Evolutionary conservation across 2,888 invertebrate species (phyloP).

Genomic region (Ophioninae sp.): DNA sequence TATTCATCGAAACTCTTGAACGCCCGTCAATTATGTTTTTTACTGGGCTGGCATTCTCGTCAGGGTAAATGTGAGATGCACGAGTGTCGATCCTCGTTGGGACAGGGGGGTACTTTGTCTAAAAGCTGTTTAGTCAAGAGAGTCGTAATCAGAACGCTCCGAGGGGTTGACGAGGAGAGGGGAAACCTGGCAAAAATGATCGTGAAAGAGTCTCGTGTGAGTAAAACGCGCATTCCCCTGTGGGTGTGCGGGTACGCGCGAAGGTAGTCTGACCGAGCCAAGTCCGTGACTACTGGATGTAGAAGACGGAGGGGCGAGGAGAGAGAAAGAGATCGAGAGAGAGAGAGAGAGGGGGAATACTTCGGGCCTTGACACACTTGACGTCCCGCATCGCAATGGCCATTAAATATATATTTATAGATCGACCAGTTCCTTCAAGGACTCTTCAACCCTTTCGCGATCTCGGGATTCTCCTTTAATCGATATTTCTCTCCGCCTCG

Average conservation of each 20-base stretch:
- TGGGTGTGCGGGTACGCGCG: slow-evolving; percentile 24
- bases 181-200: too few species aligned
- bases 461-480: slow-evolving; percentile 56
- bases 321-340: slow-evolving; percentile 20
- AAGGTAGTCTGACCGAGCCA: slow-evolving; percentile 55
- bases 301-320: slow-evolving; percentile 5
- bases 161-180: too few species aligned
- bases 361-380: slow-evolving; percentile 63
- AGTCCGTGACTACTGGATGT: slow-evolving; percentile 54
- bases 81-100: too few species aligned
- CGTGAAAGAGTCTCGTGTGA: background rate
- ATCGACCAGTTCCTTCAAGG: slow-evolving; percentile 63
- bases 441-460: slow-evolving; percentile 61
- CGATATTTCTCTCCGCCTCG: slow-evolving; percentile 11
- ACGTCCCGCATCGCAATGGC: slow-evolving; percentile 58
- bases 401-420: slow-evolving; percentile 64
- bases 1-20: too few species aligned
- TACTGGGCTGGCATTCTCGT: too few species aligned
- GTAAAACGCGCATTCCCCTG: background rate
- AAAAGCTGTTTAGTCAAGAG: too few species aligned
- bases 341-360: slow-evolving; percentile 29
- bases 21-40: background rate
- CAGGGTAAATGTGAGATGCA: too few species aligned
- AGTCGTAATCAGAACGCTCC: too few species aligned
- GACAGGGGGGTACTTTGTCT: too few species aligned